Evolutionary conservation across 2,888 invertebrate species (phyloP), one percentile per base, ranked within the genome.

Genomic region (Agonopterix alstromeriana): DNA sequence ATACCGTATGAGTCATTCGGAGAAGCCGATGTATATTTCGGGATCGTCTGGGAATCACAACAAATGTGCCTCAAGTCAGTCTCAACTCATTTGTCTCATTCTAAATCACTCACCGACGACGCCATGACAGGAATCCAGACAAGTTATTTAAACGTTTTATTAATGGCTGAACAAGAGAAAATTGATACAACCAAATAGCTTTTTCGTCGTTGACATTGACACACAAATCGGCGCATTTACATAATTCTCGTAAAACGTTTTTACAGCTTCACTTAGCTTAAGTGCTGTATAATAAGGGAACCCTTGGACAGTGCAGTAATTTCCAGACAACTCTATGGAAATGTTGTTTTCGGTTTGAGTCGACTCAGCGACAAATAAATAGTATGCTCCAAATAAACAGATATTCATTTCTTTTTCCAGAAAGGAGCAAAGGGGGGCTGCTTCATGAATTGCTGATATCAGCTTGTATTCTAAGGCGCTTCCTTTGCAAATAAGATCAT

Each of bases 401-500:
- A 65, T 65, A 67, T 66, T 62, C 61, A 61, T 57, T 67, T 68
- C 61, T 67, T 63, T 56, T 57, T 59, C 54, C 55, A 64, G 58
- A 60, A 61, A 53, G 49, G 42, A 51, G 50, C 49, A 50, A 63
- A 62, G 69, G 65, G 69, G 64, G 55, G 63, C 55, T 51, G 57
- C 63, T 77, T 73, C 74, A 78, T 78, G 82, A 82, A 81, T 78
- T 78, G 80, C 77, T 80, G 78, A 82, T 79, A 73, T 68, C 70
- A 69, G 67, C 71, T 66, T 27, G 66, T 67, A 70, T 67, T 71
- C 61, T 65, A 74, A 67, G 65, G 60, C 63, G 60, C 63, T 70
- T 67, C 63, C 68, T 70, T 74, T 72, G 69, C 65, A 73, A 77
- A 77, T 72, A 73, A 73, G 65, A 63, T 61, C 63, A 69, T 73